Conservation (phyloP, 2,888 invertebrate species). For the Tolmerus cingulatus region DNA sequence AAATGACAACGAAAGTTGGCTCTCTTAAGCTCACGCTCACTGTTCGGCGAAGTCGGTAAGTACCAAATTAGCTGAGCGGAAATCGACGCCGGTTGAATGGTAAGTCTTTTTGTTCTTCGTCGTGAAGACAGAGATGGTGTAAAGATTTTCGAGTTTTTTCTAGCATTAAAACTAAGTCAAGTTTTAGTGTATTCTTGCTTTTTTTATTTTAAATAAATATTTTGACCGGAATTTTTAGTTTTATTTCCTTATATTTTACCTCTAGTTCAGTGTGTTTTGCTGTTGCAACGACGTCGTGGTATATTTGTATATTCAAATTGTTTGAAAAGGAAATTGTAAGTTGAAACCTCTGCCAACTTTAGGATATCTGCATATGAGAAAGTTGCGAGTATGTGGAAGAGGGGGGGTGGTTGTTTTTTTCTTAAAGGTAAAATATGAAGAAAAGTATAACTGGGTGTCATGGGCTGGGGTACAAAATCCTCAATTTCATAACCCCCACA, state of each 20-base stretch:
- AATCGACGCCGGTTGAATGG: background rate
- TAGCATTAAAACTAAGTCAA: background rate
- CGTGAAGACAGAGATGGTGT: background rate
- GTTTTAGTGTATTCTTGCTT: background rate
- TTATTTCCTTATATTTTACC: background rate
- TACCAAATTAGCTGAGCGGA: background rate
- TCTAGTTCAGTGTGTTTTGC: background rate
- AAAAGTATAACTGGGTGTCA: no score
- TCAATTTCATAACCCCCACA: no score
- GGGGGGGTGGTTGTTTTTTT: background rate
- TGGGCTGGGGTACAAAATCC: no score
- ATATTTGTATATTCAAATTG: background rate
- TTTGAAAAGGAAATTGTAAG: no score
- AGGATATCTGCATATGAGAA: background rate
- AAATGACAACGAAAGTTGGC: slow-evolving; percentile 7
- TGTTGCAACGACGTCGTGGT: background rate
- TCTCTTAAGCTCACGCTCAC: background rate
- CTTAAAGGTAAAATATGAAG: no score
- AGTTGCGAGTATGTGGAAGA: background rate
- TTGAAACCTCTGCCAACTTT: background rate
- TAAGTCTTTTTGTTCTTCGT: background rate
- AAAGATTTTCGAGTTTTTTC: background rate
- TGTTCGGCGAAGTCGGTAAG: background rate
- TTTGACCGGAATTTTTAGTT: background rate
- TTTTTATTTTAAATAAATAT: background rate